Conservation (phyloP, 92 coral and sea anemone species). For the Muricea muricata region DNA sequence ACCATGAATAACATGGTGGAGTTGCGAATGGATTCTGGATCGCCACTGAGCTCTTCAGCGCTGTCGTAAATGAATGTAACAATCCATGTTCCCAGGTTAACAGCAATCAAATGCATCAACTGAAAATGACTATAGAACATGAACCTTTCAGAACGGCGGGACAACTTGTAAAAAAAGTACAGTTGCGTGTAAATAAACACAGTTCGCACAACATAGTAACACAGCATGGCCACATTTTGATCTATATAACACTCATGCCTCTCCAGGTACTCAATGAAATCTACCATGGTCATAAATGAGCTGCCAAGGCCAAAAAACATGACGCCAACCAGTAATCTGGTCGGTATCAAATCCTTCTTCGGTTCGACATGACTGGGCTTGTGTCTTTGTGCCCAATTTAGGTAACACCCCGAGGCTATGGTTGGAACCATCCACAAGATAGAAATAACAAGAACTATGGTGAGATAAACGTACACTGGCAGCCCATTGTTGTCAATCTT, state of each 20-base stretch:
- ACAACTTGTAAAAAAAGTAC: constrained; percentile 41
- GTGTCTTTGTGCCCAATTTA: neutral
- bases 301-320: constrained; percentile 39
- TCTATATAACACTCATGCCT: neutral
- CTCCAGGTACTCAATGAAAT: neutral
- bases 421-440: constrained; percentile 9
- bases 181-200: constrained; percentile 31
- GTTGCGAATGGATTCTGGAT: neutral
- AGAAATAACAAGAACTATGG: neutral
- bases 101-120: constrained; percentile 42
- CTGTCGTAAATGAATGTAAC: constrained; percentile 37
- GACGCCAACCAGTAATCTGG: constrained; percentile 22
- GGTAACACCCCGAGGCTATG: neutral
- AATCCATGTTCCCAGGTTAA: constrained; percentile 44
- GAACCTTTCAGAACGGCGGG: neutral
- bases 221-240: neutral
- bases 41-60: neutral
- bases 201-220: constrained; percentile 12
- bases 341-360: neutral
- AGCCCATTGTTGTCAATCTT: neutral
- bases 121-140: constrained; percentile 9
- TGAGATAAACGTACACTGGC: constrained; percentile 8
- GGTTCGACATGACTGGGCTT: neutral
- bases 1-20: neutral
- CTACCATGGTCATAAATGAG: constrained; percentile 27